Conservation (phyloP, 2,888 invertebrate species). For the Apamea crenata region DNA sequence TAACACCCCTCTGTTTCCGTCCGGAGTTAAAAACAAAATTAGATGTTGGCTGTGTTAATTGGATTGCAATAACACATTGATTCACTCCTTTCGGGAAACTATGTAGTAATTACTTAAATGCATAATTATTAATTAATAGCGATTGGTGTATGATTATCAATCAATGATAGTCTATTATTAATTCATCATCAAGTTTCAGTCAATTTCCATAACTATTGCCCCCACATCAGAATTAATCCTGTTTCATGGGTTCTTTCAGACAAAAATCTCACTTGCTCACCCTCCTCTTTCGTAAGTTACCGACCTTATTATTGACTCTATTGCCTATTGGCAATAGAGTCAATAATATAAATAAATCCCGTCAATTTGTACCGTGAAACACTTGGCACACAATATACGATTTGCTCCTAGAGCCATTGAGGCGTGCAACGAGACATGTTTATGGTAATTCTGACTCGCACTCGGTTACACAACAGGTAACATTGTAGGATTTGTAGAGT, state of each 20-base stretch:
- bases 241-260: not conserved
- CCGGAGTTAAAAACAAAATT: no score
- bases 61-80: not conserved
- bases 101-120: no score
- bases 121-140: not conserved
- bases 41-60: not conserved
- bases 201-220: not conserved
- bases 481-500: conserved; percentile 38
- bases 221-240: not conserved
- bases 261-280: not conserved
- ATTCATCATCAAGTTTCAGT: not conserved
- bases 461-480: conserved; percentile 59
- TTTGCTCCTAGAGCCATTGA: conserved; percentile 39
- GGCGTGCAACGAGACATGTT: conserved; percentile 50
- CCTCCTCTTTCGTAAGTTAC: not conserved
- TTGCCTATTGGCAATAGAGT: no score
- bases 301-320: no score
- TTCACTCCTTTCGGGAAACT: not conserved
- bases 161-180: not conserved
- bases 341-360: conserved; percentile 34
- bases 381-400: conserved; percentile 35
- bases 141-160: not conserved
- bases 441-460: conserved; percentile 60
- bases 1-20: no score
- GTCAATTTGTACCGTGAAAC: conserved; percentile 16